These are phyloP conservation scores for Tor tambroides DNA, from an alignment of 2,113 vertebrate species.

Conservation along the genomic window DNA sequence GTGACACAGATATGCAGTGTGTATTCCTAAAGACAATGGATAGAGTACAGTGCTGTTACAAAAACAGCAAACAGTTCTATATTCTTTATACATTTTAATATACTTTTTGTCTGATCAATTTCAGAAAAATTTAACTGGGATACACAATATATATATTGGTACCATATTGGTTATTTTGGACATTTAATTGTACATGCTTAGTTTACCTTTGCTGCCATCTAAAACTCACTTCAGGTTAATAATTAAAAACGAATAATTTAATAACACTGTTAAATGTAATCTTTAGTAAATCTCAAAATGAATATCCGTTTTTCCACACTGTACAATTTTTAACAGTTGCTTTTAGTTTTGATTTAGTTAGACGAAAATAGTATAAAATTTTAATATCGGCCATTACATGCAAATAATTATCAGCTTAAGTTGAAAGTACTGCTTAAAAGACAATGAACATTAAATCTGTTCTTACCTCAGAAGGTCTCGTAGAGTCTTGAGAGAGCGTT, in stretches of 20 bases:
- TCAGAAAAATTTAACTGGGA: not conserved
- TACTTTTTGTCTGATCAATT: not conserved
- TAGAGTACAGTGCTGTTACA: not conserved
- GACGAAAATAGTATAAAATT: not conserved
- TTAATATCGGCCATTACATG: not conserved
- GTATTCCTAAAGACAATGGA: not conserved
- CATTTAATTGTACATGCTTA: not conserved
- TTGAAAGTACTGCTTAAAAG: not conserved
- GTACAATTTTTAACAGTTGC: not conserved
- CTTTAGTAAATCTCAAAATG: not conserved
- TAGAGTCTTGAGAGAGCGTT: slow-evolving; percentile 70
- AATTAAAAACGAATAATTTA: not conserved
- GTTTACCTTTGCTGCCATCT: not conserved
- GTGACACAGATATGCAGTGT: not conserved
- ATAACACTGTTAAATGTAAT: not conserved
- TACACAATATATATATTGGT: not conserved
- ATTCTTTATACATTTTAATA: not conserved
- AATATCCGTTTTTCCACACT: not conserved
- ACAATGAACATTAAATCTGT: not conserved
- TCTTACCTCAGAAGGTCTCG: slow-evolving; percentile 79
- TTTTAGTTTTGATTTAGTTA: not conserved
- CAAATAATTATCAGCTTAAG: not conserved
- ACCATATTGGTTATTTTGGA: not conserved
- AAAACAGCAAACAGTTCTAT: not conserved
- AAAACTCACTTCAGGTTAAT: not conserved